A percentile compares a stretch with the other conserved stretches of the same genome.
These are phyloP conservation scores for Hydropsyche tenuis DNA, from an alignment of 1,140 invertebrate species.

Conservation along the genomic window DNA sequence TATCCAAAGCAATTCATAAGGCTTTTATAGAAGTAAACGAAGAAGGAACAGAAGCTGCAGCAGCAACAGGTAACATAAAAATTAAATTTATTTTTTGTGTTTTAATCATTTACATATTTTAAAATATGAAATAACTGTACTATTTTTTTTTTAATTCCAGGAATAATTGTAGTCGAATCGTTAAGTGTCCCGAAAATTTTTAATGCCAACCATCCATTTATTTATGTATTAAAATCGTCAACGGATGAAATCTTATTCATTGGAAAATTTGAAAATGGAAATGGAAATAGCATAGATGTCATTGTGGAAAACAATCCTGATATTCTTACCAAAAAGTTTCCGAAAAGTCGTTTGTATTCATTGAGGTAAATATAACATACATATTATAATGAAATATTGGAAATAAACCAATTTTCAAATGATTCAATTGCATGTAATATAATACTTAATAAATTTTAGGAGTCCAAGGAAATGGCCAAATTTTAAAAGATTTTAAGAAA, in stretches of 20 bases:
- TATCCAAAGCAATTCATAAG: conserved; percentile 70
- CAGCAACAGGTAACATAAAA: conserved; percentile 72
- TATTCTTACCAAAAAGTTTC: no score
- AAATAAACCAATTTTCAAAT: no score
- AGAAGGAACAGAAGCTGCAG: conserved; percentile 77
- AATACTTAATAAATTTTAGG: no score
- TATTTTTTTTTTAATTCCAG: neutral
- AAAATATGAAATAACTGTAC: neutral
- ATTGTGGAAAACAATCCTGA: neutral
- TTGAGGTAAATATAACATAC: no score
- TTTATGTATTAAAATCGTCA: neutral
- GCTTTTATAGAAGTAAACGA: conserved; percentile 78
- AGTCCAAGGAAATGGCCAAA: no score
- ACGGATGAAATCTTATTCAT: neutral
- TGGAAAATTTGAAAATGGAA: neutral
- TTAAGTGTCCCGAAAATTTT: neutral
- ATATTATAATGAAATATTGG: no score
- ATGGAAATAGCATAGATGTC: no score
- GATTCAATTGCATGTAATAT: no score
- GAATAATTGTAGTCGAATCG: neutral
- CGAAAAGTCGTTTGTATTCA: no score
- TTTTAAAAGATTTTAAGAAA: no score
- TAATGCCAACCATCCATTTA: conserved; percentile 1
- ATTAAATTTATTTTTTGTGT: no score
- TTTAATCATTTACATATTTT: no score